Conservation (phyloP, 2,797 vertebrate genomes). For the Pangasius macronema region DNA sequence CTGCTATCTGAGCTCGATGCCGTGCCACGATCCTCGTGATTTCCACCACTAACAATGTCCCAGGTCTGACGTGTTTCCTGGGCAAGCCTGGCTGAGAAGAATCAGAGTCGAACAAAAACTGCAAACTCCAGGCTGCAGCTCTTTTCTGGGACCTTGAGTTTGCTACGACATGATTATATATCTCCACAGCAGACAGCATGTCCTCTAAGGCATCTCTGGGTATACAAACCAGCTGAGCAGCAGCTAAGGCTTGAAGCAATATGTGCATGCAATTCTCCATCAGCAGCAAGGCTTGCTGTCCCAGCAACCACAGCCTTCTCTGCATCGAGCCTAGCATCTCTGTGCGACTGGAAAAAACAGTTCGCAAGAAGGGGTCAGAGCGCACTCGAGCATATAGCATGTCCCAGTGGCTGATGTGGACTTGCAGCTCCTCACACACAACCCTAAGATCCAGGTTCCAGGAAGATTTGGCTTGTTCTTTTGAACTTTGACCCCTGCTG, state of each 20-base stretch:
- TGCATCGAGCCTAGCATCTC: conserved; percentile 58
- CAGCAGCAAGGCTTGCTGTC: conserved; percentile 65
- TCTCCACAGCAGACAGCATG: conserved; percentile 62
- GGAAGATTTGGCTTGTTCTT: conserved; percentile 24
- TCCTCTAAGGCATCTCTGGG: conserved; percentile 68
- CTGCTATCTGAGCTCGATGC: conserved; percentile 61
- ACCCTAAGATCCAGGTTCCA: conserved; percentile 54
- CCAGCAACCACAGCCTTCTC: conserved; percentile 59
- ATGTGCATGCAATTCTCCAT: conserved; percentile 65
- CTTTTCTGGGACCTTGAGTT: conserved; percentile 57
- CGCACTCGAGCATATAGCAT: conserved; percentile 63
- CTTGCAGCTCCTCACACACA: conserved; percentile 68
- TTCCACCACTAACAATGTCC: conserved; percentile 59
- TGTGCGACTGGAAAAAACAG: conserved; percentile 45
- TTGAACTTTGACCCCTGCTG: conserved; percentile 25
- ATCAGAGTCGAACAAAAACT: conserved; percentile 48
- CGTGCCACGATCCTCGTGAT: conserved; percentile 65
- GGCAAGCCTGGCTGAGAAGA: conserved; percentile 35
- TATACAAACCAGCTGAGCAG: conserved; percentile 48
- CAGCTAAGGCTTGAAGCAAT: conserved; percentile 58
- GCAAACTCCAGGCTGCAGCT: conserved; percentile 47
- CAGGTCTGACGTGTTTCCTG: conserved; percentile 40
- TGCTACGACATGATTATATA: conserved; percentile 67
- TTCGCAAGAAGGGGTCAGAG: conserved; percentile 62
- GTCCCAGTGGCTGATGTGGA: conserved; percentile 73